A percentile compares a stretch with the other conserved stretches of the same genome.
These are phyloP conservation scores for Nemurella pictetii DNA, from an alignment of 2,888 invertebrate genomes.

Conservation along the genomic window DNA sequence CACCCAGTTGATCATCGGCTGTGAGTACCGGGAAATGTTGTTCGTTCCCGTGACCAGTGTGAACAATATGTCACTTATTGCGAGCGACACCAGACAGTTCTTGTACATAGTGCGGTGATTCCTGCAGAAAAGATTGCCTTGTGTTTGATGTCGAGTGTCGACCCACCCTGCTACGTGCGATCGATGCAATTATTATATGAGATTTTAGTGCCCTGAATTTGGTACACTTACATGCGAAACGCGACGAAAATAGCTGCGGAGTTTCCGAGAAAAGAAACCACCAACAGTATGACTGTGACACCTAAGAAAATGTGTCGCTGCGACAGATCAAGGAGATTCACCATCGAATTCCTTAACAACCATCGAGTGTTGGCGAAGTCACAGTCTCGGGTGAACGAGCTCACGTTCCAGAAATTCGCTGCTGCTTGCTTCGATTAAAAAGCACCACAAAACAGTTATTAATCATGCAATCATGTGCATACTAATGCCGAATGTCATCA, in stretches of 20 bases:
- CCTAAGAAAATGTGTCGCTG: constrained; percentile 9
- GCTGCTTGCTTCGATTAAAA: background rate
- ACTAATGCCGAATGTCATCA: background rate
- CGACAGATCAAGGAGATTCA: background rate
- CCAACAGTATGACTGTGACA: background rate
- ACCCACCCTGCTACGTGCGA: background rate
- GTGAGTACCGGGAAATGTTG: constrained; percentile 13
- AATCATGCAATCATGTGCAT: background rate
- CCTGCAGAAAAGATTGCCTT: constrained; percentile 47
- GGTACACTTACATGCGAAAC: background rate
- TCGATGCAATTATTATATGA: background rate
- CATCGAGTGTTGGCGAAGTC: background rate
- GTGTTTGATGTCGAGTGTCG: background rate
- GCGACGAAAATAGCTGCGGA: constrained; percentile 41
- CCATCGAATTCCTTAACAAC: background rate
- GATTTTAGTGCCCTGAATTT: too few species aligned
- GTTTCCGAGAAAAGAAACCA: constrained; percentile 41
- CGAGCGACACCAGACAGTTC: constrained; percentile 56
- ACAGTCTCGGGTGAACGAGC: background rate
- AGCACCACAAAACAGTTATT: too few species aligned
- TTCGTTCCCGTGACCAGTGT: constrained; percentile 6
- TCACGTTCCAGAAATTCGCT: background rate
- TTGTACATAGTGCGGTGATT: constrained; percentile 59
- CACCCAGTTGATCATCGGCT: constrained; percentile 29
- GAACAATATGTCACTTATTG: constrained; percentile 55